A percentile compares a stretch with the other conserved stretches of the same genome.
phyloP scores from a whole-genome alignment of 2,113 vertebrate species.

The Notarius lentiginosus region DNA sequence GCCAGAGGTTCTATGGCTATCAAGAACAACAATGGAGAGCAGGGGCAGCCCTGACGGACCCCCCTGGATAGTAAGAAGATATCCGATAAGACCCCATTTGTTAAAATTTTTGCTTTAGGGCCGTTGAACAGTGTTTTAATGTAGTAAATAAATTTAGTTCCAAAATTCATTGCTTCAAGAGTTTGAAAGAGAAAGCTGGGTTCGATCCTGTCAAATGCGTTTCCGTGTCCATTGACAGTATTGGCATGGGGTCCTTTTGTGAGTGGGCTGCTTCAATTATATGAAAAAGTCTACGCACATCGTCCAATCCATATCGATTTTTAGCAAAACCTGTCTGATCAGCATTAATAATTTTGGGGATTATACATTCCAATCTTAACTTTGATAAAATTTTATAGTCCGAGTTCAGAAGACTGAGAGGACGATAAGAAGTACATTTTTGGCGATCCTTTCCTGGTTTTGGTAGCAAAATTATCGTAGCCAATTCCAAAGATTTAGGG shows the following conservation, averaged over 20 bases:
- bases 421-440: too few species aligned
- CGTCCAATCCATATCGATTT: too few species aligned
- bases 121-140: constrained; percentile 13
- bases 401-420: too few species aligned
- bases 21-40: background rate
- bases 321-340: too few species aligned
- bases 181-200: background rate
- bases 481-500: too few species aligned
- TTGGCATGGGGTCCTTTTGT: constrained; percentile 5
- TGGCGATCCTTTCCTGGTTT: too few species aligned
- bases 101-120: background rate
- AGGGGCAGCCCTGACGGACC: background rate
- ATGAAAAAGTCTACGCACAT: too few species aligned
- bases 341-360: too few species aligned
- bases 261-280: too few species aligned
- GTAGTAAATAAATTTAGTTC: background rate
- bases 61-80: background rate
- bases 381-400: too few species aligned
- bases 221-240: background rate
- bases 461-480: too few species aligned
- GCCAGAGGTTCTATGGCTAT: constrained; percentile 8
- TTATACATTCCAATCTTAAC: too few species aligned
- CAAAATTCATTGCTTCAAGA: background rate
- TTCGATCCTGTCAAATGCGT: constrained; percentile 12
- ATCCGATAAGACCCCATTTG: background rate